These are phyloP conservation scores for Parnassius glacialis DNA, from an alignment of 2,888 invertebrate species.

Conservation along the genomic window DNA sequence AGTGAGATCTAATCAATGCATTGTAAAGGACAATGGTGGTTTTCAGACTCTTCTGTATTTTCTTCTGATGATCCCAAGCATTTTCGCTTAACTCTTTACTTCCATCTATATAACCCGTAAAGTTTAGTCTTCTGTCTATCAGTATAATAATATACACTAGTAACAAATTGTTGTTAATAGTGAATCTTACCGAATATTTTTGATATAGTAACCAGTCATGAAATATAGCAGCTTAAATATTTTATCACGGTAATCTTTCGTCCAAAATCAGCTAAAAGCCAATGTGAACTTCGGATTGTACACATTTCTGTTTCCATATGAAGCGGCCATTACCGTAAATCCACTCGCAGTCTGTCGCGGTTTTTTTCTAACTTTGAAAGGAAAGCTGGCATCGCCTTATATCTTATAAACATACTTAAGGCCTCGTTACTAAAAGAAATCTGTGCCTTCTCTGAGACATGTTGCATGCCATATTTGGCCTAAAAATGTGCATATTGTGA, in stretches of 20 bases:
- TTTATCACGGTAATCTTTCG: background rate
- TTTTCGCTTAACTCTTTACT: too few species aligned
- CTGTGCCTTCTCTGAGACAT: constrained; percentile 58
- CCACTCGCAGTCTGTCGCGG: constrained; percentile 23
- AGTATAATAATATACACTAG: too few species aligned
- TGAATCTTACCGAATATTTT: background rate
- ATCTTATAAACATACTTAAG: constrained; percentile 39
- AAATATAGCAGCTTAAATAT: background rate
- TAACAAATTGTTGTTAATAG: too few species aligned
- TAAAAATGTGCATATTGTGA: constrained; percentile 62
- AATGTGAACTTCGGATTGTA: constrained; percentile 18
- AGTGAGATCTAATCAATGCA: too few species aligned
- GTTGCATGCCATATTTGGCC: constrained; percentile 59
- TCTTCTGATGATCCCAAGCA: too few species aligned
- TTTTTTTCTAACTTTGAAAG: constrained; percentile 70
- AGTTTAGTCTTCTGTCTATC: too few species aligned
- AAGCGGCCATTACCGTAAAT: constrained; percentile 31
- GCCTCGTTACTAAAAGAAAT: constrained; percentile 71
- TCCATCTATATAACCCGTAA: too few species aligned
- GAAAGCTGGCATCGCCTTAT: constrained; percentile 72
- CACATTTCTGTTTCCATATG: constrained; percentile 42
- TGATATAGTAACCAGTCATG: too few species aligned
- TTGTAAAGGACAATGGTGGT: too few species aligned
- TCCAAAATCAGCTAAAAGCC: constrained; percentile 18
- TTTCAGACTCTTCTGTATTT: too few species aligned